These are phyloP conservation scores for Lamprologus speciosus DNA, from an alignment of 2,113 vertebrate genomes.

Conservation along the genomic window DNA sequence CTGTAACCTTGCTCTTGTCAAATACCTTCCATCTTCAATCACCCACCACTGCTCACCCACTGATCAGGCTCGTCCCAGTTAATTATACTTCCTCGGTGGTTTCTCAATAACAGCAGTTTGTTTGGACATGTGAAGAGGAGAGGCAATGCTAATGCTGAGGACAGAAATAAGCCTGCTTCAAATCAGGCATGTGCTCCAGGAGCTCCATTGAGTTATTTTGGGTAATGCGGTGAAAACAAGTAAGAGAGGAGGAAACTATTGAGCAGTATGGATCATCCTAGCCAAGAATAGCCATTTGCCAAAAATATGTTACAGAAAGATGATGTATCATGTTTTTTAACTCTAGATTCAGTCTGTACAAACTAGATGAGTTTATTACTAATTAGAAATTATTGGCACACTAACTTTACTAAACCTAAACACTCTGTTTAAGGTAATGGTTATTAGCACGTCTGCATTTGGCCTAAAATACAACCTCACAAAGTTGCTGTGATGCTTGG, in stretches of 20 bases:
- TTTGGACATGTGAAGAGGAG: not conserved
- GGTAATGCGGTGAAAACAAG: not conserved
- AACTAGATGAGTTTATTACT: not conserved
- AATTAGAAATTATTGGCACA: not conserved
- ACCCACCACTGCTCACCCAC: not conserved
- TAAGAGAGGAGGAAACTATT: not conserved
- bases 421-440: not conserved
- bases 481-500: not conserved
- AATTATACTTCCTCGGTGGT: not conserved
- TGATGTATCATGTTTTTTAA: not conserved
- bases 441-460: not conserved
- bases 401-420: not conserved
- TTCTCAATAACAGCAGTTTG: not conserved
- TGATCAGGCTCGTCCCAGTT: not conserved
- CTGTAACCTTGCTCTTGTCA: conserved; percentile 39
- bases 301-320: not conserved
- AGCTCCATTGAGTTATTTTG: not conserved
- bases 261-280: not conserved
- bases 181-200: not conserved
- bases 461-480: not conserved
- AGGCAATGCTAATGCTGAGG: not conserved
- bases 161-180: not conserved
- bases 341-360: not conserved
- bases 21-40: conserved; percentile 8
- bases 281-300: not conserved